phyloP scores from a whole-genome alignment of 2,888 invertebrate genomes.

The Cordylochernes scorpioides region DNA sequence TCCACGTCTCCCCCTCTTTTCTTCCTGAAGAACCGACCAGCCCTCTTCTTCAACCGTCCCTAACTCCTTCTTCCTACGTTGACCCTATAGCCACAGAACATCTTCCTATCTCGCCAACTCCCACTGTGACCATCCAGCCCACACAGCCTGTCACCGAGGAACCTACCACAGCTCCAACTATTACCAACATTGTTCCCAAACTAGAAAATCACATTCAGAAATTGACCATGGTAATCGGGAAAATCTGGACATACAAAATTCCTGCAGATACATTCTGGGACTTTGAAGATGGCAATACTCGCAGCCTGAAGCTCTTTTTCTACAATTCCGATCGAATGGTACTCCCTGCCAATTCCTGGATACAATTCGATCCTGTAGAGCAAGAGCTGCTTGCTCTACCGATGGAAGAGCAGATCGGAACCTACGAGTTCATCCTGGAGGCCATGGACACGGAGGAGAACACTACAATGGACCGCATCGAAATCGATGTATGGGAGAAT shows the following conservation, averaged over 20 bases:
- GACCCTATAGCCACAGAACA: slow-evolving; percentile 7
- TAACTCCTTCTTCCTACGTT: slow-evolving; percentile 7
- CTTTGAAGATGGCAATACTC: slow-evolving; percentile 46
- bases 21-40: slow-evolving; percentile 15
- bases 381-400: slow-evolving; percentile 61
- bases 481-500: slow-evolving; percentile 49
- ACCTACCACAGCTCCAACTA: slow-evolving; percentile 34
- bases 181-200: slow-evolving; percentile 33
- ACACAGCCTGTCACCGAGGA: slow-evolving; percentile 18
- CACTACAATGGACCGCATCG: slow-evolving; percentile 38
- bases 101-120: slow-evolving; percentile 5
- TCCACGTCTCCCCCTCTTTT: slow-evolving; percentile 18
- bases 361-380: slow-evolving; percentile 47
- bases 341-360: slow-evolving; percentile 44
- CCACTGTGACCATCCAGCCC: slow-evolving; percentile 4
- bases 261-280: slow-evolving; percentile 57
- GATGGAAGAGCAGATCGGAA: slow-evolving; percentile 33
- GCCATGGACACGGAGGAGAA: slow-evolving; percentile 51
- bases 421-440: slow-evolving; percentile 35
- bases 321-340: slow-evolving; percentile 37
- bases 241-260: slow-evolving; percentile 43
- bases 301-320: slow-evolving; percentile 37
- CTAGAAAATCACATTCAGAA: slow-evolving; percentile 47
- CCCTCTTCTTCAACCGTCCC: slow-evolving; percentile 4
- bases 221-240: slow-evolving; percentile 48